phyloP scores from a whole-genome alignment of 2,113 vertebrate genomes.

The Triplophysa tibetana region DNA sequence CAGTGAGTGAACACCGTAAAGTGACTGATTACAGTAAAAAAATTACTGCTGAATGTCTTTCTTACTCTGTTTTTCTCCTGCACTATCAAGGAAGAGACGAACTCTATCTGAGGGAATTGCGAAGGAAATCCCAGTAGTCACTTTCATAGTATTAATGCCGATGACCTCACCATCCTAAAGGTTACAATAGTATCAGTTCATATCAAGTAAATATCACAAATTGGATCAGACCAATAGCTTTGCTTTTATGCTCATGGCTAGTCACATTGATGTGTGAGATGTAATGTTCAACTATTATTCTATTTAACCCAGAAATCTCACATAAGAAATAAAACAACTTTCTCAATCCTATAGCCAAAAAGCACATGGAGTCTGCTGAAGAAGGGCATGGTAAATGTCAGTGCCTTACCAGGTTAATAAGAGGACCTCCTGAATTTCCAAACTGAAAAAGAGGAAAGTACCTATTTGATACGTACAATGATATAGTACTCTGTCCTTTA shows the following conservation, averaged over 20 bases:
- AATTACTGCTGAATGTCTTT: not conserved
- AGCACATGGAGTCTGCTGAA: too few relatives aligned
- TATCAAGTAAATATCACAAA: not conserved
- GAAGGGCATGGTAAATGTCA: not conserved
- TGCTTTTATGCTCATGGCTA: too few relatives aligned
- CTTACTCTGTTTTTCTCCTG: slow-evolving; percentile 80
- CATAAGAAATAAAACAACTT: not conserved
- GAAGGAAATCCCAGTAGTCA: slow-evolving; percentile 95
- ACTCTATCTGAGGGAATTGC: slow-evolving; percentile 92
- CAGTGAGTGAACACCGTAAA: not conserved
- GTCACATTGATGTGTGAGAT: too few relatives aligned
- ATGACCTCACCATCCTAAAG: slow-evolving; percentile 94
- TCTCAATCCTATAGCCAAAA: not conserved
- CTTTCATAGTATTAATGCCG: slow-evolving; percentile 97
- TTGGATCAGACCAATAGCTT: not conserved
- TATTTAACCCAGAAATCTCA: not conserved
- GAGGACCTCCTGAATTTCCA: slow-evolving; percentile 96
- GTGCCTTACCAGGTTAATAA: slow-evolving; percentile 93
- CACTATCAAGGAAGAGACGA: slow-evolving; percentile 80
- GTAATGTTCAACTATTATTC: too few relatives aligned
- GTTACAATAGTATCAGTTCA: not conserved
- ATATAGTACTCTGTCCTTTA: not conserved
- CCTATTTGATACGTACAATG: not conserved
- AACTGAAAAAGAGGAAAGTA: slow-evolving; percentile 78
- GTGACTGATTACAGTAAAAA: not conserved